Evolutionary conservation across 2,797 vertebrate species (phyloP).

Genomic region (Loris lydekkerianus): DNA sequence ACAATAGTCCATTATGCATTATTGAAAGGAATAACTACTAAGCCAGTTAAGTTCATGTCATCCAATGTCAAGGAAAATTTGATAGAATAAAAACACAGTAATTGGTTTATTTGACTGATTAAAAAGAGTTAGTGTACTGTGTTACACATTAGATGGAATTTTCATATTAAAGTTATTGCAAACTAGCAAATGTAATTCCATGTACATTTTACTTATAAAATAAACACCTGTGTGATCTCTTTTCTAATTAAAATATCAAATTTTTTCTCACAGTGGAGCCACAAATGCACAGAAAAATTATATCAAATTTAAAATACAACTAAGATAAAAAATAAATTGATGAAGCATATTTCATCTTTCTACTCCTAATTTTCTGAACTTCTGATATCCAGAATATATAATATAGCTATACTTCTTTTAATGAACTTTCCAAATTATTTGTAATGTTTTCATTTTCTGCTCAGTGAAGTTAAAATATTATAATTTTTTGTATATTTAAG

Average conservation of each 20-base stretch:
- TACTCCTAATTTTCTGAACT: neutral
- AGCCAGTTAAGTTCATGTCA: neutral
- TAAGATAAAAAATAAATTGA: neutral
- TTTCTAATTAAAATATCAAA: neutral
- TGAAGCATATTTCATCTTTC: neutral
- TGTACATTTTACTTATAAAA: neutral
- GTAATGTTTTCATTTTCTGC: neutral
- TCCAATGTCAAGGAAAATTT: conserved; percentile 52
- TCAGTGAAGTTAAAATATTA: neutral
- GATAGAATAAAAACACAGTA: conserved; percentile 51
- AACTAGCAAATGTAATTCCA: neutral
- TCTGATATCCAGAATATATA: neutral
- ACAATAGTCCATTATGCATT: neutral
- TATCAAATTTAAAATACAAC: neutral
- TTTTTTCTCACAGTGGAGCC: neutral
- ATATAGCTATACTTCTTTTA: neutral
- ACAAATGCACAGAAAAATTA: neutral
- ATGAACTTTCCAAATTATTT: neutral
- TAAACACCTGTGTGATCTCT: neutral
- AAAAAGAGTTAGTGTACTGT: neutral
- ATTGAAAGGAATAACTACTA: conserved; percentile 21
- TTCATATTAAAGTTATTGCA: conserved; percentile 2
- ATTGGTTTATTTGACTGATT: conserved; percentile 28
- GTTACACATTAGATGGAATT: neutral
- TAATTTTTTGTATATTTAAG: neutral